Base-by-base conservation (phyloP, 2,113 vertebrate genomes). In the Eulacestoma nigropectus region DNA sequence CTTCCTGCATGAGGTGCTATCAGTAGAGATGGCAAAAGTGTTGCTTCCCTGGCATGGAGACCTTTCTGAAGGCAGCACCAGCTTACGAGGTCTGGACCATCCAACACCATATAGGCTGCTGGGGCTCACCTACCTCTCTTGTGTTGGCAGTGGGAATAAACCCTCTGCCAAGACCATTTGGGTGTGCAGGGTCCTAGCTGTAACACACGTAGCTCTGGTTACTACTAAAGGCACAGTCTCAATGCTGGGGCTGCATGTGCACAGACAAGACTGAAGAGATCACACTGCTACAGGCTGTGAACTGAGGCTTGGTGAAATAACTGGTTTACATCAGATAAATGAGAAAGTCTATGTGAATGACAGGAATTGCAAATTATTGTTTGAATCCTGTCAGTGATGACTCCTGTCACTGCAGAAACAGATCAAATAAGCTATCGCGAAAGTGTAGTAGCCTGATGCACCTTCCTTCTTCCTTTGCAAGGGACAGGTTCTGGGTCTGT, bases 1-100 rank as follows among this genome's bases (percentile, higher is more conserved):
- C 70, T 92, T 93, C 87, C 89, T 88, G 49, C 65, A 77, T 65
- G 90, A 94, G 89, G 87, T 89, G 46, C 60, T 85, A 82, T 69
- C 79, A 88, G 62, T n/a, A 87, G 65, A 73, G 60, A 72, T 62
- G 53, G 65, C 30, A 30, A 32, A 90, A 87, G 33, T 10, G 26
- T 73, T 84, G 41, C 56, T 78, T 84, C 12, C 35, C 52, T 64
- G 37, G 19, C 41, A 85, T 0, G 0, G 26, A 89, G 56, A 52
- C 11, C 52, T 37, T 76, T 37, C 74, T 68, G 23, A 86, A 88
- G 57, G 42, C 46, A 73, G 78, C 32, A 80, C n/a, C 26, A 49
- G 41, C 37, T 64, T 46, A 65, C 0, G 0, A 80, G 49, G 37
- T 33, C 42, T 67, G 21, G 8, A 64, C 29, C 70, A 53, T 22